phyloP scores from a whole-genome alignment of 2,797 vertebrate species.

The Ctenosaura bakeri region DNA sequence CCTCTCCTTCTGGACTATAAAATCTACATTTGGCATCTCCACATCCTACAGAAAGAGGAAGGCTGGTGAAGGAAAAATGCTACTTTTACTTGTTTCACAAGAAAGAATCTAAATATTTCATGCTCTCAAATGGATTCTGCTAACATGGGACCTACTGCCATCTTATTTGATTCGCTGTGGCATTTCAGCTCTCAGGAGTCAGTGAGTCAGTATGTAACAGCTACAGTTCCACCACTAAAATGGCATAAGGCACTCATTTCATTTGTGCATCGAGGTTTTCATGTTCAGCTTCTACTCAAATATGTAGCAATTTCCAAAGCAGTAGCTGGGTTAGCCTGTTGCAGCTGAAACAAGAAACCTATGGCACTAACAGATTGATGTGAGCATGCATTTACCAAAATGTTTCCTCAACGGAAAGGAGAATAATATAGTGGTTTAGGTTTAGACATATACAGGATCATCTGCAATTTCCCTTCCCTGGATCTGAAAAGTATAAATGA shows the following conservation, averaged over 20 bases:
- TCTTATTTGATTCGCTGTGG: constrained; percentile 35
- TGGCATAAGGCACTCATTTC: constrained; percentile 45
- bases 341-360: background rate
- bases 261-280: constrained; percentile 7
- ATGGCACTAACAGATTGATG: background rate
- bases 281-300: background rate
- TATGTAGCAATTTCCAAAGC: background rate
- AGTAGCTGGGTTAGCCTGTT: background rate
- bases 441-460: too few relatives aligned
- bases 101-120: constrained; percentile 32
- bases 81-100: background rate
- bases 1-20: background rate
- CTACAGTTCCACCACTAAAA: constrained; percentile 31
- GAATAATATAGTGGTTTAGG: background rate
- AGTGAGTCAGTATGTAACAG: constrained; percentile 38
- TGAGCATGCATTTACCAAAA: background rate
- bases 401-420: too few relatives aligned
- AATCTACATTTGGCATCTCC: background rate
- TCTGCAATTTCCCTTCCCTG: background rate
- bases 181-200: constrained; percentile 39
- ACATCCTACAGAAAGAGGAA: background rate
- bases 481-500: too few relatives aligned
- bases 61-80: constrained; percentile 11
- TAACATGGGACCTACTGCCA: constrained; percentile 20
- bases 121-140: constrained; percentile 39